phyloP scores from a whole-genome alignment of 2,888 invertebrate species.

The Papilio elwesi region DNA sequence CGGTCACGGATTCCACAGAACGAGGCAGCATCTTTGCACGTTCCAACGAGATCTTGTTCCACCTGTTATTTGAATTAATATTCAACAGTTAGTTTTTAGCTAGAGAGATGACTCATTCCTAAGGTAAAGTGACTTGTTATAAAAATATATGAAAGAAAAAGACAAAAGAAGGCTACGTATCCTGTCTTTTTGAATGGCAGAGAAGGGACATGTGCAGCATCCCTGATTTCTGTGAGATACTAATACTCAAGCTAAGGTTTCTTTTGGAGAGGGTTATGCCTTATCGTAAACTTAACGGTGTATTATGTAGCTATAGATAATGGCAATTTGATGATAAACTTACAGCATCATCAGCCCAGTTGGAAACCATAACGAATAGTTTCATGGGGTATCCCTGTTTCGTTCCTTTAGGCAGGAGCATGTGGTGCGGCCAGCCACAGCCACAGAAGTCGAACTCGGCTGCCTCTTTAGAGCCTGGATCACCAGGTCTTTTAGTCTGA shows the following conservation, averaged over 20 bases:
- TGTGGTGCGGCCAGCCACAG: conserved; percentile 94
- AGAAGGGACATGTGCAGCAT: too few species aligned
- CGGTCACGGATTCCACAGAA: conserved; percentile 89
- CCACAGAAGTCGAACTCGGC: conserved; percentile 92
- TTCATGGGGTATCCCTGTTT: conserved; percentile 86
- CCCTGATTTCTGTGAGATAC: too few species aligned
- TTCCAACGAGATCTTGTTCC: conserved; percentile 80
- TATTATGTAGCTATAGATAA: too few species aligned
- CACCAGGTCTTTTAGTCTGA: conserved; percentile 85
- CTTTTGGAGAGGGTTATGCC: too few species aligned
- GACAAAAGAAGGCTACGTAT: too few species aligned
- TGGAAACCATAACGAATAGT: conserved; percentile 91
- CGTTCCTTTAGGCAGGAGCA: conserved; percentile 90
- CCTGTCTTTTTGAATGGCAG: too few species aligned
- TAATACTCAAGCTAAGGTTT: too few species aligned
- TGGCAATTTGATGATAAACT: conserved; percentile 45
- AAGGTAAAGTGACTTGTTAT: too few species aligned
- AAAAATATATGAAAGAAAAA: too few species aligned
- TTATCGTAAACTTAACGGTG: too few species aligned
- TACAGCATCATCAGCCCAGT: conserved; percentile 88
- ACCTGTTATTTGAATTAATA: conserved; percentile 58
- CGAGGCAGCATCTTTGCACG: conserved; percentile 86
- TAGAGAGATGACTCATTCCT: too few species aligned
- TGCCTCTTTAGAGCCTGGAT: conserved; percentile 74
- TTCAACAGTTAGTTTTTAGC: too few species aligned